phyloP scores from a whole-genome alignment of 2,797 vertebrate species.

The Chelonia mydas region DNA sequence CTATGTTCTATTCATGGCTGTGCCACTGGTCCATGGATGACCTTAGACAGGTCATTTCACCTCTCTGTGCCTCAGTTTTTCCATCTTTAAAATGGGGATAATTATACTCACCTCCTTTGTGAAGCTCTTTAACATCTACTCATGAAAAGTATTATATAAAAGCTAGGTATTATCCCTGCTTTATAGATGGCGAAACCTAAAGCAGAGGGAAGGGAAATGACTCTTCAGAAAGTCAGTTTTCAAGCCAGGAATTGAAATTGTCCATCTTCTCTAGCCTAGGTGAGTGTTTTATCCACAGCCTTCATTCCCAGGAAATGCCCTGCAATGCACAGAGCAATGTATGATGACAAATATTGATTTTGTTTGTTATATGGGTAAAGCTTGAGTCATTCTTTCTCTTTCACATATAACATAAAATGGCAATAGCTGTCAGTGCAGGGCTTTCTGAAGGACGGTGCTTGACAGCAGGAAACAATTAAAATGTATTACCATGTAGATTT shows the following conservation, averaged over 20 bases:
- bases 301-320: rapidly evolving
- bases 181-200: neutral
- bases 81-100: too few species aligned
- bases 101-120: too few species aligned
- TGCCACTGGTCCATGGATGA: too few species aligned
- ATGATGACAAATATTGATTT: neutral
- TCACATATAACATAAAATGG: rapidly evolving
- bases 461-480: neutral
- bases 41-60: too few species aligned
- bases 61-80: too few species aligned
- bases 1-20: too few species aligned
- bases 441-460: neutral
- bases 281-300: neutral
- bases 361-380: neutral
- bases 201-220: rapidly evolving
- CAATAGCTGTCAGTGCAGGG: rapidly evolving
- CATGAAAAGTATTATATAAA: too few species aligned
- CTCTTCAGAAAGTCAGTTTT: neutral
- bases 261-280: neutral
- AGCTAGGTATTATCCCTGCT: neutral
- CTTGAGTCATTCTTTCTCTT: neutral
- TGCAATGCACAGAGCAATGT: neutral
- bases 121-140: too few species aligned
- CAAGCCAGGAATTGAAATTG: neutral
- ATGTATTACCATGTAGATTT: neutral